These are phyloP conservation scores for Ancistrus triradiatus DNA, from an alignment of 2,113 vertebrate genomes.

Conservation along the genomic window DNA sequence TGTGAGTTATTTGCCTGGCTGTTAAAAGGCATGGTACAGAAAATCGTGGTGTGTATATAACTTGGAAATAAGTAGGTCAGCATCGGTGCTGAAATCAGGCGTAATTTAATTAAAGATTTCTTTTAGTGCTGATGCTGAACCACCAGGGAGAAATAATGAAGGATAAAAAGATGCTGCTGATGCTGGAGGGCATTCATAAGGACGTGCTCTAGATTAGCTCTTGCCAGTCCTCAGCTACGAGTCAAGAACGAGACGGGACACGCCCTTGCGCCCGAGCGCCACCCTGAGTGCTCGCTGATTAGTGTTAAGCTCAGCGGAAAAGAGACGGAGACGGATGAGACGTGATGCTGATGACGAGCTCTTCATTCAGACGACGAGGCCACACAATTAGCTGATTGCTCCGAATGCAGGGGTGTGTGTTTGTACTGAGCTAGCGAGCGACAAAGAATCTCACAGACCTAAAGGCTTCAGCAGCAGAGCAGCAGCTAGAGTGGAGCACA, in stretches of 20 bases:
- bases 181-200: constrained; percentile 60
- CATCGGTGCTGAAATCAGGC: too few relatives aligned
- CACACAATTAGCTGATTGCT: constrained; percentile 56
- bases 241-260: constrained; percentile 17
- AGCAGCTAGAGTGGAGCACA: too few relatives aligned
- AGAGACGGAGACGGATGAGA: constrained; percentile 22
- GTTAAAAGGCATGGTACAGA: too few relatives aligned
- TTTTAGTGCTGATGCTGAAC: too few relatives aligned
- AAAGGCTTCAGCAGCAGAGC: too few relatives aligned
- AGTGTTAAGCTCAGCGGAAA: too few relatives aligned
- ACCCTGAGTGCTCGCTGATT: constrained; percentile 16
- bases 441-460: too few relatives aligned
- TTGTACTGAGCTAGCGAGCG: constrained; percentile 19
- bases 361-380: constrained; percentile 66
- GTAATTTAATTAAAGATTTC: too few relatives aligned
- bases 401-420: constrained; percentile 55
- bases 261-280: neutral
- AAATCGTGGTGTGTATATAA: too few relatives aligned
- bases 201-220: constrained; percentile 60
- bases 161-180: constrained; percentile 37
- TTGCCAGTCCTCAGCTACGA: constrained; percentile 15
- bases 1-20: too few relatives aligned
- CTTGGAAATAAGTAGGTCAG: too few relatives aligned
- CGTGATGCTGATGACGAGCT: constrained; percentile 68
- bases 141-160: constrained; percentile 16